phyloP scores from a whole-genome alignment of 2,888 invertebrate species.

The Hydraecia micacea region DNA sequence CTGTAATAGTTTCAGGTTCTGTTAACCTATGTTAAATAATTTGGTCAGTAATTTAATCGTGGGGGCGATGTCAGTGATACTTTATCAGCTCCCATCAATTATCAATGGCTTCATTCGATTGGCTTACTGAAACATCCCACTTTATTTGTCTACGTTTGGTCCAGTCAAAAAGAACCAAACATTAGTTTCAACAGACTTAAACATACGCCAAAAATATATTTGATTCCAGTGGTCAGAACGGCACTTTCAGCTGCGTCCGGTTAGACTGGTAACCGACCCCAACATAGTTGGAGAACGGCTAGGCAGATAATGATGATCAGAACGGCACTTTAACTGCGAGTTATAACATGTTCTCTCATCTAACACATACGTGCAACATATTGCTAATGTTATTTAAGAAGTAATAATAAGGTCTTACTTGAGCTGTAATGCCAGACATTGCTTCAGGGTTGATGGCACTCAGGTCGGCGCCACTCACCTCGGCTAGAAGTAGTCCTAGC shows the following conservation, averaged over 20 bases:
- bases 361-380: not conserved
- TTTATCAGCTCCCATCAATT: not conserved
- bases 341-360: not conserved
- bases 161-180: too few relatives aligned
- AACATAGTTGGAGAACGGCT: too few relatives aligned
- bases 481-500: constrained; percentile 81
- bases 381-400: constrained; percentile 1
- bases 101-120: not conserved
- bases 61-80: not conserved
- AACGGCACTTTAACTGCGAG: not conserved
- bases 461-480: constrained; percentile 79
- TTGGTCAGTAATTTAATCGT: too few relatives aligned
- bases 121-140: not conserved
- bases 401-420: constrained; percentile 69
- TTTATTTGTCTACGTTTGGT: not conserved
- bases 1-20: constrained; percentile 64
- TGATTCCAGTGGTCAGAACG: not conserved
- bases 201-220: not conserved
- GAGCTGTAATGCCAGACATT: constrained; percentile 82
- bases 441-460: constrained; percentile 82
- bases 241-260: too few relatives aligned
- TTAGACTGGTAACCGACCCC: too few relatives aligned
- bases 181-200: not conserved
- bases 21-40: not conserved
- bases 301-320: too few relatives aligned